Percentiles rank a stretch among this genome's conserved stretches.
phyloP scores from a whole-genome alignment of 2,797 vertebrate species.

The Girardinus metallicus region DNA sequence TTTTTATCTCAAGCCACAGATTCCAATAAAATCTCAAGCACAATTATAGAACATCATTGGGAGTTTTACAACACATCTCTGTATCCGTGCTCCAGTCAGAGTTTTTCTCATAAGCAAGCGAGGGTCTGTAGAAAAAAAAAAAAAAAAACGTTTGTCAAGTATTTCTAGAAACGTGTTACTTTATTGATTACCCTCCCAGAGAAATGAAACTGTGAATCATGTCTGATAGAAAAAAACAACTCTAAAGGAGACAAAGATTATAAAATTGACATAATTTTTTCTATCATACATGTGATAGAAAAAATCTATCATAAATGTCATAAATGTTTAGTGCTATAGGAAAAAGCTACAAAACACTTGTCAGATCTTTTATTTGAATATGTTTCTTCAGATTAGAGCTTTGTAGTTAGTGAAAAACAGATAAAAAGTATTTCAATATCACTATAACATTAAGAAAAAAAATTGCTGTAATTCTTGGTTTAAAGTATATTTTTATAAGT shows the following conservation, averaged over 20 bases:
- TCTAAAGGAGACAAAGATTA: not conserved
- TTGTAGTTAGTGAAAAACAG: not conserved
- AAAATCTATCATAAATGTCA: too few species aligned
- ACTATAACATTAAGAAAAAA: not conserved
- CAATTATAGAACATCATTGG: not conserved
- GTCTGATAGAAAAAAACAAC: not conserved
- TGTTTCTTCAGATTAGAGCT: not conserved
- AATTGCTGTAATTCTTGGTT: not conserved
- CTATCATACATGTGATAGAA: not conserved
- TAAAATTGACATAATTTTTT: not conserved
- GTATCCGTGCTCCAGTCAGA: not conserved
- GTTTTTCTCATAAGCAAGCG: slow-evolving; percentile 6
- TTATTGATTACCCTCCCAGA: slow-evolving; percentile 7
- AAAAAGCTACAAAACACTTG: not conserved
- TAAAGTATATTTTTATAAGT: not conserved
- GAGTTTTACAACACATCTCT: slow-evolving; percentile 10
- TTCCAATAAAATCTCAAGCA: not conserved
- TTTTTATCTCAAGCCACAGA: not conserved
- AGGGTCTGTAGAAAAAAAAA: not conserved
- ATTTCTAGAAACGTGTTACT: slow-evolving; percentile 7
- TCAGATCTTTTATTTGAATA: not conserved
- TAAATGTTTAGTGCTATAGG: not conserved
- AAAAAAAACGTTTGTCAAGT: not conserved
- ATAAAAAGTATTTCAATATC: not conserved
- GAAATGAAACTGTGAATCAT: not conserved